phyloP scores from a whole-genome alignment of 2,113 vertebrate genomes.

The Monarcha castaneiventris region DNA sequence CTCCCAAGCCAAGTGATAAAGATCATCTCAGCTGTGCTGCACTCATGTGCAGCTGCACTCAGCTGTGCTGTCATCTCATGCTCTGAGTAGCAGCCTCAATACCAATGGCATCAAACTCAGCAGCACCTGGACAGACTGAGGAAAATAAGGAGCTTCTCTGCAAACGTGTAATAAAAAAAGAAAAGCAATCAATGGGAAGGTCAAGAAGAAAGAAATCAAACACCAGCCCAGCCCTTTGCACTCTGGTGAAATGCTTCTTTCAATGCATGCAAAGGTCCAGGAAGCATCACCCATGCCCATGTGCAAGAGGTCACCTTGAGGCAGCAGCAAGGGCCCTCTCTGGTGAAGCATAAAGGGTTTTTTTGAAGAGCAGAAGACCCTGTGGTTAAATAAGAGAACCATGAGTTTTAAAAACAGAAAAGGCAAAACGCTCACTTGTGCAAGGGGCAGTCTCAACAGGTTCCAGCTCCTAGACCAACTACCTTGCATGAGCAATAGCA shows the following conservation, averaged over 20 bases:
- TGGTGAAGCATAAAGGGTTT: background rate
- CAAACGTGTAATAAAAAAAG: background rate
- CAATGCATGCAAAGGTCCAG: background rate
- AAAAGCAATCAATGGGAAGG: background rate
- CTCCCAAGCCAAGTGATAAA: background rate
- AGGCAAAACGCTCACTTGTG: background rate
- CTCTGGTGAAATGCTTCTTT: background rate
- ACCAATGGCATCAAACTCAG: background rate
- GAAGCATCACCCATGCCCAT: background rate
- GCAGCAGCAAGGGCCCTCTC: background rate
- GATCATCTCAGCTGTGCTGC: background rate
- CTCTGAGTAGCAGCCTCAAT: background rate
- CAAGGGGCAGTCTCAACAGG: background rate
- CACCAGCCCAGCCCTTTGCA: background rate
- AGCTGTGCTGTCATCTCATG: background rate
- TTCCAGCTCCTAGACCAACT: background rate
- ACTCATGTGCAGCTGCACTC: background rate
- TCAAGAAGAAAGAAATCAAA: background rate
- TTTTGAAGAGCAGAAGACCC: slow-evolving; percentile 16
- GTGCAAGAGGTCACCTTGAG: background rate
- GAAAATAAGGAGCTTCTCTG: background rate
- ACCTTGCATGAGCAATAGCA: background rate
- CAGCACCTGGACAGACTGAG: background rate
- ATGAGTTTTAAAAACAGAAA: background rate
- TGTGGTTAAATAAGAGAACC: slow-evolving; percentile 43